Base-by-base conservation (phyloP, 2,113 vertebrate genomes). In the Plotosus lineatus region DNA sequence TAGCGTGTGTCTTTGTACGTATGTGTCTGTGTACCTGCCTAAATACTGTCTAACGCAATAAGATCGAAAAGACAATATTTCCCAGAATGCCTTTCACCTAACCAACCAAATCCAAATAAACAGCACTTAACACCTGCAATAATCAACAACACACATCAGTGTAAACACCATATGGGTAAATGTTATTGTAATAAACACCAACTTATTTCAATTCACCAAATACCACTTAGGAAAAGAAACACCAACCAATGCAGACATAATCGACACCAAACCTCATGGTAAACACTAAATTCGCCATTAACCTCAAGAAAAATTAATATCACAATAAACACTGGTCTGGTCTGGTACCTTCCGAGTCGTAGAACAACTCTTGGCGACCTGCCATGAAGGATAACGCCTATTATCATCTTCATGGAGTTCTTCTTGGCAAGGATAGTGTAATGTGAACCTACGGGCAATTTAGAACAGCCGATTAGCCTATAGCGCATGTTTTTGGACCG, bases 1-100 rank as follows among this genome's bases (percentile, higher is more conserved):
- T 0, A 1, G 65, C 42, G 3, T 72, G 15, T 61, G 77, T 86
- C 23, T 40, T 48, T 60, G 42, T 48, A 4, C 36, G 23, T 80
- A 11, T 60, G 10, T 83, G 28, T 71, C 73, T 82, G 55, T 56
- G 36, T 79, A 31, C 77, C 33, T 80, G 46, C 80, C 42, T 83
- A 81, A 44, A 83, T 60, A 53, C 75, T 23, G 55, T 42, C 23
- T 72, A 55, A 66, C 58, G 38, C 5, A n/a, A 53, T 48, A n/a
- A n/a, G n/a, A n/a, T n/a, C n/a, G 66, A 46, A n/a, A 3, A 48
- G 28, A 72, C 8, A 2, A 46, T 44, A 51, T 42, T 75, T 75
- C 51, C 36, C 21, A 40, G 50, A 55, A 40, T 38, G 31, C 48
- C 55, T 17, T 28, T n/a, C 68, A 74, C 42, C 46, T 46, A 33